Percentiles rank a stretch among this genome's conserved stretches.
Conservation (phyloP, 2,888 invertebrate genomes). For the Lymantria monacha region DNA sequence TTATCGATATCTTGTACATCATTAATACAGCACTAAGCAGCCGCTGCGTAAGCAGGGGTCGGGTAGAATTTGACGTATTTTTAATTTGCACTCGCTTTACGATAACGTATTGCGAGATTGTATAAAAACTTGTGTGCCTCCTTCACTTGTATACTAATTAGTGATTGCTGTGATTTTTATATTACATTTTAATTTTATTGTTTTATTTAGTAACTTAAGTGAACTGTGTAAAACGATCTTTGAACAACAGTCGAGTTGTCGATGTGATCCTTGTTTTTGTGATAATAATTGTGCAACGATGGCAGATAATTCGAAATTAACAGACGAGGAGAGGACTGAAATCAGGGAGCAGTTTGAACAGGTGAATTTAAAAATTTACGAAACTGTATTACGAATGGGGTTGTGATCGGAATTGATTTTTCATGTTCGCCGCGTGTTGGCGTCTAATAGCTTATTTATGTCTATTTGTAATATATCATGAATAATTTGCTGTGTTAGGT, state of each 20-base stretch:
- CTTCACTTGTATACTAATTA: slow-evolving; percentile 14
- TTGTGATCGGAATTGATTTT: slow-evolving; percentile 11
- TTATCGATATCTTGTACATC: too few species aligned
- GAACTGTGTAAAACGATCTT: slow-evolving; percentile 40
- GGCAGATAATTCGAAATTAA: slow-evolving; percentile 82
- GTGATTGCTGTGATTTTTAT: slow-evolving; percentile 32
- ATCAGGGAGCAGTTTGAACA: slow-evolving; percentile 89
- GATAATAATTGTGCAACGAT: slow-evolving; percentile 61
- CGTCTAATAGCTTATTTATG: slow-evolving; percentile 9
- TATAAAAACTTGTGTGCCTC: slow-evolving; percentile 23
- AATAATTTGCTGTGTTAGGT: slow-evolving; percentile 20
- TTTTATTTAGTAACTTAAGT: slow-evolving; percentile 43
- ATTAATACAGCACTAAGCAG: too few species aligned
- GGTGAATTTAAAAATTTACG: slow-evolving; percentile 71
- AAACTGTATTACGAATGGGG: background rate
- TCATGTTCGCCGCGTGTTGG: slow-evolving; percentile 19
- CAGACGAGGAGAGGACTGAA: slow-evolving; percentile 87
- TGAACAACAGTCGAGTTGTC: slow-evolving; percentile 28
- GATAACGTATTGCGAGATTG: slow-evolving; percentile 22
- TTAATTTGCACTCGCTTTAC: slow-evolving; percentile 31
- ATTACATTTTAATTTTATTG: slow-evolving; percentile 32
- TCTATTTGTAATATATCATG: slow-evolving; percentile 24
- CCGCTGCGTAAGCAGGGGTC: slow-evolving; percentile 1
- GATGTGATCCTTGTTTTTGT: slow-evolving; percentile 67
- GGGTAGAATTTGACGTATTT: slow-evolving; percentile 29